Conservation (phyloP, 53 echinoderm and acorn worm species). For the Temnopleurus reevesii region DNA sequence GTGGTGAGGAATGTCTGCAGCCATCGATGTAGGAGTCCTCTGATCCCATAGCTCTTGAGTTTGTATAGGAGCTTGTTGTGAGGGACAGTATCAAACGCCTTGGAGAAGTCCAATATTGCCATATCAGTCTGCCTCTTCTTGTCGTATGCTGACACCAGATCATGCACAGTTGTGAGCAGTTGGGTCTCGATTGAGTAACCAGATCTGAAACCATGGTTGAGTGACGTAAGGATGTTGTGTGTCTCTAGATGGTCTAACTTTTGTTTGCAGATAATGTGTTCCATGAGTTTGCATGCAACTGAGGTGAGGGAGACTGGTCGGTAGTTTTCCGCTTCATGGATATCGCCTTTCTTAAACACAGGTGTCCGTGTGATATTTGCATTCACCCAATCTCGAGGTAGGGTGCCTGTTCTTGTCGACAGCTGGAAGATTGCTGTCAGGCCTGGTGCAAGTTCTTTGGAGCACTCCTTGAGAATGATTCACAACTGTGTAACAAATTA, state of each 20-base stretch:
- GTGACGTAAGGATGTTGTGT: constrained; percentile 33
- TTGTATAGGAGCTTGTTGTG: constrained; percentile 59
- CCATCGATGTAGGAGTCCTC: constrained; percentile 21
- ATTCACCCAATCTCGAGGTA: constrained; percentile 59
- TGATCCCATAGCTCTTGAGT: constrained; percentile 55
- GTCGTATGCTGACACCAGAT: not conserved
- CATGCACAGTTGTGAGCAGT: not conserved
- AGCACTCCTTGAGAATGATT: constrained; percentile 17
- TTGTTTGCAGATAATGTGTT: constrained; percentile 60
- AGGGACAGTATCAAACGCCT: constrained; percentile 58
- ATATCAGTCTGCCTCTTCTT: not conserved
- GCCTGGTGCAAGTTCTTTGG: constrained; percentile 9
- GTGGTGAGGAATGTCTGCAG: constrained; percentile 38
- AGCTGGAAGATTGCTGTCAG: constrained; percentile 40
- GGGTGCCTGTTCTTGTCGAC: constrained; percentile 31
- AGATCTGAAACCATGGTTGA: constrained; percentile 68
- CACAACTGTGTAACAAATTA: too few relatives aligned
- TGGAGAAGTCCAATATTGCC: constrained; percentile 40
- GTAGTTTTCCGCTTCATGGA: constrained; percentile 46
- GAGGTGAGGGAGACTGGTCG: constrained; percentile 72
- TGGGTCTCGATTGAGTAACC: constrained; percentile 66
- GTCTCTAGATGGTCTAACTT: constrained; percentile 61
- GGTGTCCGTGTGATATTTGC: constrained; percentile 55
- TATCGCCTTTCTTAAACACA: constrained; percentile 59
- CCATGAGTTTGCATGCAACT: constrained; percentile 62